Conservation (phyloP, 2,113 vertebrate species). For the Trinectes maculatus region DNA sequence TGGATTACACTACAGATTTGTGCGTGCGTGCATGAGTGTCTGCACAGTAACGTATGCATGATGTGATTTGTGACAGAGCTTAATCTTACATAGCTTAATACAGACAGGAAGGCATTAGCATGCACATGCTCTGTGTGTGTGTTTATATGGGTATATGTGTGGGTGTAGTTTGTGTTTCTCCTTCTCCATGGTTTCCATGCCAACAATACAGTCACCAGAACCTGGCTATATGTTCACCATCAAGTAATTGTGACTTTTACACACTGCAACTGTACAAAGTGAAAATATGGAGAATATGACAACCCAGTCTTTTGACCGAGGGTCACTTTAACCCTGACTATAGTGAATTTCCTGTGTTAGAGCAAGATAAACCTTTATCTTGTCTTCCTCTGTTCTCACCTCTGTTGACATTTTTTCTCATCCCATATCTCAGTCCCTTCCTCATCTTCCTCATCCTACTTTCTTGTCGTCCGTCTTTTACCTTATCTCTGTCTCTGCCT, state of each 20-base stretch:
- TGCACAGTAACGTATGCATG: constrained; percentile 8
- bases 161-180: background rate
- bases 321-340: background rate
- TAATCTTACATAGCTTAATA: constrained; percentile 29
- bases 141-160: constrained; percentile 4
- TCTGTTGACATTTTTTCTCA: background rate
- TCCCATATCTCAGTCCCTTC: background rate
- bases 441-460: background rate
- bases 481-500: background rate
- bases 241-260: no score
- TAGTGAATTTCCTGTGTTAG: constrained; percentile 21
- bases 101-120: constrained; percentile 14
- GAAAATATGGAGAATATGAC: no score
- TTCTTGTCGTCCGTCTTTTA: background rate
- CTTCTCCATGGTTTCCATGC: constrained; percentile 31
- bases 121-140: constrained; percentile 2
- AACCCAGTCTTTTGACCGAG: no score
- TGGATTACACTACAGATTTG: constrained; percentile 29
- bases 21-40: background rate
- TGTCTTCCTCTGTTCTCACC: background rate
- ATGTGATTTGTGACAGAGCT: constrained; percentile 25
- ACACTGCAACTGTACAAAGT: no score
- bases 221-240: no score
- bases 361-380: background rate
- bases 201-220: constrained; percentile 45